phyloP scores from a whole-genome alignment of 2,888 invertebrate genomes.

The Pandemis heparana region DNA sequence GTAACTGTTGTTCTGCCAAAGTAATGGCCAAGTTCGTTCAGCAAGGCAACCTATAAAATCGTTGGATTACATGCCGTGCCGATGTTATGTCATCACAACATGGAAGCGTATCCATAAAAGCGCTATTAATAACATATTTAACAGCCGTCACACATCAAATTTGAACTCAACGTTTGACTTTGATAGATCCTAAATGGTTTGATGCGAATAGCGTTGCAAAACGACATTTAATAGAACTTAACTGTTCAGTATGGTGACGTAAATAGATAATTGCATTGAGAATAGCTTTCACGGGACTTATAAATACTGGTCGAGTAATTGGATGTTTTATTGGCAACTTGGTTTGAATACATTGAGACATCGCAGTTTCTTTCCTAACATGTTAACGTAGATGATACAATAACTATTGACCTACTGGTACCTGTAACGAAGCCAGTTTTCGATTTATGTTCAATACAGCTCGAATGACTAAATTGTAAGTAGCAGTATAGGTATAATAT shows the following conservation, averaged over 20 bases:
- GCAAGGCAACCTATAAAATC: neutral
- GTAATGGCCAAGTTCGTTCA: neutral
- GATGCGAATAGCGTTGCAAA: neutral
- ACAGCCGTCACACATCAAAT: neutral
- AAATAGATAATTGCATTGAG: slow-evolving; percentile 19
- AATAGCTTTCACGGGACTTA: slow-evolving; percentile 12
- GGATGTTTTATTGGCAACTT: slow-evolving; percentile 6
- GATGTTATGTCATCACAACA: slow-evolving; percentile 3
- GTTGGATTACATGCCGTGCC: neutral
- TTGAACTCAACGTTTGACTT: neutral
- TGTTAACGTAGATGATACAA: neutral
- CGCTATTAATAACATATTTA: slow-evolving; percentile 5
- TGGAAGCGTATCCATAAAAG: slow-evolving; percentile 1
- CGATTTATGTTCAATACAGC: neutral
- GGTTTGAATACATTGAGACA: slow-evolving; percentile 10
- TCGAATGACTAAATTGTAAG: neutral
- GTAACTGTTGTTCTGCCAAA: neutral
- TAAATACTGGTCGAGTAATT: slow-evolving; percentile 15
- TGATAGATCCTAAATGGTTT: neutral
- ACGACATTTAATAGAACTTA: neutral
- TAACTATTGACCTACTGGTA: neutral
- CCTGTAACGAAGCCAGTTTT: neutral
- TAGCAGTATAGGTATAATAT: neutral
- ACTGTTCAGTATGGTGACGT: slow-evolving; percentile 6
- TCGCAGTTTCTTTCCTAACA: slow-evolving; percentile 5